Base-by-base conservation (phyloP, 1,140 invertebrate species). In the Drosophila orosa region DNA sequence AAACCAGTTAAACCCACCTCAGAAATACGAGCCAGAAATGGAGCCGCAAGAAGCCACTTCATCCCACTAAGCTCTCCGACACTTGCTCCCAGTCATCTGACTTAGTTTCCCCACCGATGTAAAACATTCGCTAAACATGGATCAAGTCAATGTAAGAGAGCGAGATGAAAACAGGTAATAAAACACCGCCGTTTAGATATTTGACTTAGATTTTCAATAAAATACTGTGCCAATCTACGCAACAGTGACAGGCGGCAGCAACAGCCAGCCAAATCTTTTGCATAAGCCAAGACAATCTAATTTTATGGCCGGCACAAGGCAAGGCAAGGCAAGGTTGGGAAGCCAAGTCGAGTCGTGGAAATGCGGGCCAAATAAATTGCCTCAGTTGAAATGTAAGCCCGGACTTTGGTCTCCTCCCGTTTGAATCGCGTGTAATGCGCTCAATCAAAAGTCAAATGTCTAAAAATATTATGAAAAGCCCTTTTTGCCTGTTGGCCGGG, bases 381-480 rank as follows among this genome's bases (percentile, higher is more conserved):
- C 45, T 61, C 79, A 83, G 83, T 78, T 76, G 76, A 78, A 85
- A 82, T 81, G 81, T 82, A 85, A 82, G 83, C 81, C 78, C 48
- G 50, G 50, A 55, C 56, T 48, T 61, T 22, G 48, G 19, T 55
- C 27, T 37, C 52, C 24, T 56, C 33, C 60, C 65, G 19, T 48
- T 58, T 44, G 74, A 59, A 67, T 77, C 63, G 74, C 84, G 84
- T 89, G 80, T 87, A 87, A 87, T 87, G 84, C 84, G 84, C 84
- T 87, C 84, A 87, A 87, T 87, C 84, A 87, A 87, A 87, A 87
- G 84, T 87, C 84, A 87, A 87, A 87, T 87, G 84, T 87, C 84
- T 84, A 87, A 87, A 87, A 87, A 87, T 87, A 87, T 87, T 87
- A 87, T 87, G 84, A 84, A 89, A 89, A 87, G 84, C 76, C 84